Evolutionary conservation across 2,888 invertebrate genomes (phyloP), one percentile per base, ranked within the genome.

Genomic region (Alsophila aescularia): DNA sequence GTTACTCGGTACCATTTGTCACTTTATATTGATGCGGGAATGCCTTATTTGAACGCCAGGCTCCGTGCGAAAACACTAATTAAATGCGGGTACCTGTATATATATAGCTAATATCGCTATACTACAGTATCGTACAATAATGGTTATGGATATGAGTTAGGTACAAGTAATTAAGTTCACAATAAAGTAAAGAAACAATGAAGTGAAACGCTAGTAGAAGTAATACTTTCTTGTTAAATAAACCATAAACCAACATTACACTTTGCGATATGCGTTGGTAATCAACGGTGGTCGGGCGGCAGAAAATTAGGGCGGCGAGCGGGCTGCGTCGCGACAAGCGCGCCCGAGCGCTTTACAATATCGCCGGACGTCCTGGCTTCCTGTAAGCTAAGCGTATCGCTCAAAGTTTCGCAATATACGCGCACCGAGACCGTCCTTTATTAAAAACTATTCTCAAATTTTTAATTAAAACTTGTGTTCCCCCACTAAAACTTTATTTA

Each of bases 371-470:
- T 88, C 86, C 88, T 83, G 83, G 84, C 87, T 87, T 88, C 87
- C 88, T 85, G 84, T 86, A 86, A 87, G 84, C 87, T 84, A 81
- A 85, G 83, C 86, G 84, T 87, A 89, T 90, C 84, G 88, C 85
- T 87, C 85, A 89, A 90, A 91, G 89, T 91, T 91, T 90, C 76
- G 90, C 90, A 91, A 91, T 91, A 90, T 90, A 87, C 89, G 90
- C 86, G 86, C 84, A 75, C 81, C 79, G 75, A 84, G 87, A 82
- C 84, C 81, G 86, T 87, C 89, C 88, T 90, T 90, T 90, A 90
- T 90, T 91, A 91, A 90, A 91, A 90, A 91, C 91, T 91, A 91
- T 91, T 90, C 87, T 90, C 88, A 88, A 90, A 90, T 90, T 91
- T 91, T 91, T 91, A 91, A 91, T 90, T 91, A 90, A 91, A 91